A percentile compares a stretch with the other conserved stretches of the same genome.
Evolutionary conservation across 2,113 vertebrate genomes (phyloP).

Genomic region (Setophaga petechia): DNA sequence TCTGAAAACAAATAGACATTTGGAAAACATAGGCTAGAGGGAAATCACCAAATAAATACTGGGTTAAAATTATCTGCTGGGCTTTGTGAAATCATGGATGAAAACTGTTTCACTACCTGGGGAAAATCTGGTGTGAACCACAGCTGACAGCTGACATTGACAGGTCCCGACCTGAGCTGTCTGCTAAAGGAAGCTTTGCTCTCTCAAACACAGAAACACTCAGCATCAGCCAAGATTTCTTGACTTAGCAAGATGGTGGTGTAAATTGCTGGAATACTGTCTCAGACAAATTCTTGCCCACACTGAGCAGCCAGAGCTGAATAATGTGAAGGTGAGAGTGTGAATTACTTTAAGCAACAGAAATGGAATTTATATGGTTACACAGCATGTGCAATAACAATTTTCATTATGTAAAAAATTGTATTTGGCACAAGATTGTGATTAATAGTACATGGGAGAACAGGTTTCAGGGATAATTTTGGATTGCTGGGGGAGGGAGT

Average conservation of each 20-base stretch:
- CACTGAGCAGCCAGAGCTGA: not conserved
- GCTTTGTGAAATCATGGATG: not conserved
- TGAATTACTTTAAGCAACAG: not conserved
- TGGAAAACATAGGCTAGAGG: not conserved
- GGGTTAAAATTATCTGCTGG: not conserved
- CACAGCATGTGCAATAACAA: not conserved
- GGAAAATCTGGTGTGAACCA: not conserved
- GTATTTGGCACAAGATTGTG: not conserved
- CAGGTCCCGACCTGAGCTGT: not conserved
- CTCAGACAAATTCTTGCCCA: not conserved
- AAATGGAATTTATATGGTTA: not conserved
- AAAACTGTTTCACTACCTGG: not conserved
- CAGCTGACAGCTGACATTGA: not conserved
- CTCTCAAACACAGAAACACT: not conserved
- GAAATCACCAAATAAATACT: not conserved
- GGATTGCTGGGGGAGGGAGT: not conserved
- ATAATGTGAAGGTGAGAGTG: not conserved
- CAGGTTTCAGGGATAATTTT: not conserved
- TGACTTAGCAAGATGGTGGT: not conserved
- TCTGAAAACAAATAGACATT: not conserved
- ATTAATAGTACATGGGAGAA: not conserved
- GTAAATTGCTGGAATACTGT: not conserved
- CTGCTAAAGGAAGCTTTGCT: not conserved
- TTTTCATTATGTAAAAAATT: not conserved
- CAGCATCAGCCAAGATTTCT: not conserved